Evolutionary conservation across 92 coral and sea anemone genomes (phyloP).

Genomic region (Umimayanthus chanpuru): DNA sequence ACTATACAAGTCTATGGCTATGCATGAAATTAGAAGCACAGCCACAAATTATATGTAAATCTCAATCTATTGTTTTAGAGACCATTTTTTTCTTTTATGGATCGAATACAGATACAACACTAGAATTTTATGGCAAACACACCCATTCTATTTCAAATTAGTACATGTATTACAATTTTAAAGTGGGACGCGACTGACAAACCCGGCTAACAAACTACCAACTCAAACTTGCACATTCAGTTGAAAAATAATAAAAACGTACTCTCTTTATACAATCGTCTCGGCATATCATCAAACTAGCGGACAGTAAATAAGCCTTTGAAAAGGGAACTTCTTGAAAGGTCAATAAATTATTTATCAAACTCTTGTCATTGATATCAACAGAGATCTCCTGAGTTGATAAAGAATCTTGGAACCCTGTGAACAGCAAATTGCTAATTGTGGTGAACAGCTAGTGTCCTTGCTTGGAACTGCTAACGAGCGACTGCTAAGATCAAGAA

Average conservation of each 20-base stretch:
- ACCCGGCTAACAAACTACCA: no score
- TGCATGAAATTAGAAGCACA: no score
- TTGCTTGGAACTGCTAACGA: not conserved
- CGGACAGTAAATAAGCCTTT: not conserved
- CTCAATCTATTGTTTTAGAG: not conserved
- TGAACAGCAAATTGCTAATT: not conserved
- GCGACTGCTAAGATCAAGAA: no score
- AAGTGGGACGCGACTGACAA: no score
- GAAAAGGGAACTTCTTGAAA: conserved; percentile 2
- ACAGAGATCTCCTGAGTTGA: not conserved
- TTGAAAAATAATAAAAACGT: no score
- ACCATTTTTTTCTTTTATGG: not conserved
- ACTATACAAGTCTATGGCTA: no score
- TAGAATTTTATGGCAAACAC: not conserved
- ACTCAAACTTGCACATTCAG: not conserved
- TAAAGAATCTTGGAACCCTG: not conserved
- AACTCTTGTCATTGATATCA: not conserved
- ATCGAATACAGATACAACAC: not conserved
- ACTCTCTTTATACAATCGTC: no score
- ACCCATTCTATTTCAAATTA: not conserved
- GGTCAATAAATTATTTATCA: conserved; percentile 9
- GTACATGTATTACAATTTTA: no score
- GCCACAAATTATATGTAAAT: no score
- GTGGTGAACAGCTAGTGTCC: not conserved
- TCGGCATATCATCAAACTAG: not conserved